Percentiles rank a stretch among this genome's conserved stretches.
These are phyloP conservation scores for Zingel zingel DNA, from an alignment of 2,113 vertebrate species.

Conservation along the genomic window DNA sequence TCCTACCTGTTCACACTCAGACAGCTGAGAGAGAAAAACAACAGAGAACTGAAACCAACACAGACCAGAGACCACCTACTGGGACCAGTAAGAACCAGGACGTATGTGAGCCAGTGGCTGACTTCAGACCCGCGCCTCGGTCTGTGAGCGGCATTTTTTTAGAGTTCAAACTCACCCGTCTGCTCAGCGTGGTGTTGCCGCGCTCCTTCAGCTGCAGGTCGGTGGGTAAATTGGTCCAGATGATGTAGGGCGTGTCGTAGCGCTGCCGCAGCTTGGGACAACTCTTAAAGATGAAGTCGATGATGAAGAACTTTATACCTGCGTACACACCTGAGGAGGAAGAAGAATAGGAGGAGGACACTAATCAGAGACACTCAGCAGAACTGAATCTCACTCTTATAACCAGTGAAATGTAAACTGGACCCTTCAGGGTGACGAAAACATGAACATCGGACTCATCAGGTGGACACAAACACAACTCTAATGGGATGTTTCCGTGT, in stretches of 20 bases:
- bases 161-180: constrained; percentile 85
- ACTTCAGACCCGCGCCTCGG: not conserved
- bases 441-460: no score
- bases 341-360: not conserved
- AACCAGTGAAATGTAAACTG: not conserved
- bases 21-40: constrained; percentile 89
- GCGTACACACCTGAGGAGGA: constrained; percentile 89
- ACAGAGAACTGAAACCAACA: constrained; percentile 48
- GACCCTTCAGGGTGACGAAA: not conserved
- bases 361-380: not conserved
- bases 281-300: constrained; percentile 96
- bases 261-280: constrained; percentile 93
- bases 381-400: not conserved
- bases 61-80: not conserved
- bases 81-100: constrained; percentile 16
- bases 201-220: constrained; percentile 97
- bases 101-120: not conserved
- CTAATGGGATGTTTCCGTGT: no score
- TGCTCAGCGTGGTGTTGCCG: constrained; percentile 78
- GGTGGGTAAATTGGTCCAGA: constrained; percentile 93
- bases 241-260: constrained; percentile 93
- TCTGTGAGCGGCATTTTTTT: not conserved
- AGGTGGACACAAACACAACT: no score
- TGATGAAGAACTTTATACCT: constrained; percentile 97
- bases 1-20: constrained; percentile 91